These are phyloP conservation scores for Ferdinandea cuprea DNA, from an alignment of 2,888 invertebrate genomes.

Conservation along the genomic window DNA sequence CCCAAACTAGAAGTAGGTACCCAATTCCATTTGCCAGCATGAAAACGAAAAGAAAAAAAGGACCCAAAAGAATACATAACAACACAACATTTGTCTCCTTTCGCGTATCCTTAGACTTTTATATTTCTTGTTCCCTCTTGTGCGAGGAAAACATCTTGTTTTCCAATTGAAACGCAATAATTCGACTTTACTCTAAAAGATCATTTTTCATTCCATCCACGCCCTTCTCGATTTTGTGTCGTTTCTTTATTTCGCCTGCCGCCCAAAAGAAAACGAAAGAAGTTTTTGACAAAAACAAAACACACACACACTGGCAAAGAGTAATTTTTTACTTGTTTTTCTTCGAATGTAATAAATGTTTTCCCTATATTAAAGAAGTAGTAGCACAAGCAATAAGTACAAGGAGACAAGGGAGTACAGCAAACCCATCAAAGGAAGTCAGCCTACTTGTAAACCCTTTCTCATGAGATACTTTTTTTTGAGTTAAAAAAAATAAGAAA, in stretches of 20 bases:
- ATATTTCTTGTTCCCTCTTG: conserved; percentile 24
- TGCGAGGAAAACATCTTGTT: conserved; percentile 56
- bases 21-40: neutral
- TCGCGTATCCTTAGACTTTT: conserved; percentile 24
- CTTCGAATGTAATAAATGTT: conserved; percentile 49
- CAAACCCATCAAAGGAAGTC: neutral
- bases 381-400: neutral
- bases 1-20: neutral
- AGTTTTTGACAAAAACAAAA: too few relatives aligned
- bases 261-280: neutral
- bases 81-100: conserved; percentile 25
- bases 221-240: neutral
- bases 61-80: neutral
- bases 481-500: conserved; percentile 34
- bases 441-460: conserved; percentile 8
- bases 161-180: conserved; percentile 65
- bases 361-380: conserved; percentile 25
- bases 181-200: conserved; percentile 51
- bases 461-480: conserved; percentile 18
- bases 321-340: conserved; percentile 6
- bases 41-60: neutral
- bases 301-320: conserved; percentile 30
- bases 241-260: neutral
- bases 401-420: neutral
- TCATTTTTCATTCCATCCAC: conserved; percentile 57